Percentiles rank a stretch among this genome's conserved stretches.
These are phyloP conservation scores for Pachydiplax longipennis DNA, from an alignment of 2,888 invertebrate genomes.

Conservation along the genomic window DNA sequence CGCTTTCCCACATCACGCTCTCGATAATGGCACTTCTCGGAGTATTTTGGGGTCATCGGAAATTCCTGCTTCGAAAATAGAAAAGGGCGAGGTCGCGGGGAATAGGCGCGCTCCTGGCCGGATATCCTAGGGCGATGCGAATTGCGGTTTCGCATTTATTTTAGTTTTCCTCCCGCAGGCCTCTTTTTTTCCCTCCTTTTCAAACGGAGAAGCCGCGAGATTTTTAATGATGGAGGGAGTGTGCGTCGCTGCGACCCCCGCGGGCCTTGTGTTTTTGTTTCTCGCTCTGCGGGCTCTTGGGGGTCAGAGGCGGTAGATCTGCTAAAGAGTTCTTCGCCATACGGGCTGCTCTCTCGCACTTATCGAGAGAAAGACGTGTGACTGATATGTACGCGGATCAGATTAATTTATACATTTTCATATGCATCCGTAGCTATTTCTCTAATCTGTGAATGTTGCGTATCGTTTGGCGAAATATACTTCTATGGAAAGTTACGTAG, in stretches of 20 bases:
- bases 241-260: not conserved
- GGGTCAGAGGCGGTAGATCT: not conserved
- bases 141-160: not conserved
- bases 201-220: not conserved
- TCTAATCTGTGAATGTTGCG: too few species aligned
- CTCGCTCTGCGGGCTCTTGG: not conserved
- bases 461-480: too few species aligned
- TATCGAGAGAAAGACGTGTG: too few species aligned
- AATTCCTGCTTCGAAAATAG: constrained; percentile 9
- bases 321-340: too few species aligned
- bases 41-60: constrained; percentile 11
- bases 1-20: not conserved
- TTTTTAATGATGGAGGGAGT: not conserved
- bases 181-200: not conserved
- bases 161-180: not conserved
- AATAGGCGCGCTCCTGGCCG: not conserved
- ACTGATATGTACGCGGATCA: too few species aligned
- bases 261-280: not conserved
- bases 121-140: not conserved
- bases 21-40: not conserved
- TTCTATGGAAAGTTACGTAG: too few species aligned
- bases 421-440: too few species aligned
- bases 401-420: too few species aligned
- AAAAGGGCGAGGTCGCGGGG: not conserved
- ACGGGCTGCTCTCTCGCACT: too few species aligned